phyloP scores from a whole-genome alignment of 2,797 vertebrate genomes.

The Poecilia gillii region DNA sequence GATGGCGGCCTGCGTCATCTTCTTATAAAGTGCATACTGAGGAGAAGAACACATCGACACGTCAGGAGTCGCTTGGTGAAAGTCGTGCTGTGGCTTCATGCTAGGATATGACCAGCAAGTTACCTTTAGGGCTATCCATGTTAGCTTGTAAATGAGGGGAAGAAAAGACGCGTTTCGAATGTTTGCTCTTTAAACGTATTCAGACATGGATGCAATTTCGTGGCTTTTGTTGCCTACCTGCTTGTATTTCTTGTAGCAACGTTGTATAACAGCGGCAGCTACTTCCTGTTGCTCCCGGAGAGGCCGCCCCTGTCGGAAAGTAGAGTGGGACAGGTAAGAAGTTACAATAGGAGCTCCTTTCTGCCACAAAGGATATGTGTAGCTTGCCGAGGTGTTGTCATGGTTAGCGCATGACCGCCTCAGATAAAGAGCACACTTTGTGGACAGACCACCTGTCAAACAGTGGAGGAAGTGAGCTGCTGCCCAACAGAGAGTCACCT shows the following conservation, averaged over 20 bases:
- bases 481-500: slow-evolving; percentile 45
- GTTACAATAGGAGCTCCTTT: slow-evolving; percentile 46
- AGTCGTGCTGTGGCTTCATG: not conserved
- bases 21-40: slow-evolving; percentile 99
- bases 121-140: slow-evolving; percentile 99
- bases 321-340: slow-evolving; percentile 71
- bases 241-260: slow-evolving; percentile 99
- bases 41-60: slow-evolving; percentile 29
- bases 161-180: slow-evolving; percentile 60
- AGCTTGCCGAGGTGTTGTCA: slow-evolving; percentile 54
- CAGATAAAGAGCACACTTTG: slow-evolving; percentile 44
- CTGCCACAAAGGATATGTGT: slow-evolving; percentile 56
- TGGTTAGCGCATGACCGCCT: slow-evolving; percentile 49
- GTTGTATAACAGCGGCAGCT: slow-evolving; percentile 96
- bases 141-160: slow-evolving; percentile 90
- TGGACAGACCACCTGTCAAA: slow-evolving; percentile 39
- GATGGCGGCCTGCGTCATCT: slow-evolving; percentile 99
- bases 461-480: slow-evolving; percentile 47
- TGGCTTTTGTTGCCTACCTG: slow-evolving; percentile 85
- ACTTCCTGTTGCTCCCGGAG: slow-evolving; percentile 97
- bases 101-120: slow-evolving; percentile 19
- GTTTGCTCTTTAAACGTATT: slow-evolving; percentile 10
- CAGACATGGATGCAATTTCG: not conserved
- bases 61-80: slow-evolving; percentile 16
- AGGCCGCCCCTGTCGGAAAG: slow-evolving; percentile 88